Evolutionary conservation across 1,140 invertebrate species (phyloP), one percentile per base, ranked within the genome.

Genomic region (Drosophila erecta): DNA sequence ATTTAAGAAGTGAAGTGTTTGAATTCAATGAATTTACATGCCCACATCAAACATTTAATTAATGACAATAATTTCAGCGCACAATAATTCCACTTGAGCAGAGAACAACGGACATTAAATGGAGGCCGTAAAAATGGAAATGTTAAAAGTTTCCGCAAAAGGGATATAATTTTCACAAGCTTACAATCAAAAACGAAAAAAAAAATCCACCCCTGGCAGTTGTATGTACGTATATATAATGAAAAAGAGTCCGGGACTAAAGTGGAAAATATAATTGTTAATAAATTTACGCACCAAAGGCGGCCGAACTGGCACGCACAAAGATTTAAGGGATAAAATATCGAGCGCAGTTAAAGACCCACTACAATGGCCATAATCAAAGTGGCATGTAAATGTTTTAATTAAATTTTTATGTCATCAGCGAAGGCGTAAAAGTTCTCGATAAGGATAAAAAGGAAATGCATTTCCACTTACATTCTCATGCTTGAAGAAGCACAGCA

Each of bases 401-500:
- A 87, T 87, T 87, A 79, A 76, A 83, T 86, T 83, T 76, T 54
- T 46, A 54, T 79, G 64, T 47, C 58, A 75, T 70, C 76, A 74
- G 37, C 37, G 62, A 46, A 35, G 47, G 3, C 3, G 12, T 41
- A 30, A 38, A 37, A 65, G 27, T 66, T 69, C 10, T 8, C 22
- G 24, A 22, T 17, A 7, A 5, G 20, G 10, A 14, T 7, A 6
- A 27, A 12, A 24, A 4, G 44, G 6, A 30, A 10, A 1, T 4
- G n/a, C 20, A 24, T 35, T 38, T 58, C 17, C 57, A 87, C 84
- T 87, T 94, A 99, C 98, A 93, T 99, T 99, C 93, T 99, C 98
- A 93, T 99, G 98, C 95, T 99, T 98, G 94, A 99, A 99, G 94
- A 98, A 99, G 93, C 98, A 98, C 40, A 99, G 95, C 98, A 99